A percentile compares a stretch with the other conserved stretches of the same genome.
Conservation (phyloP, 2,113 vertebrate species). For the Neodontobutis hainanensis region DNA sequence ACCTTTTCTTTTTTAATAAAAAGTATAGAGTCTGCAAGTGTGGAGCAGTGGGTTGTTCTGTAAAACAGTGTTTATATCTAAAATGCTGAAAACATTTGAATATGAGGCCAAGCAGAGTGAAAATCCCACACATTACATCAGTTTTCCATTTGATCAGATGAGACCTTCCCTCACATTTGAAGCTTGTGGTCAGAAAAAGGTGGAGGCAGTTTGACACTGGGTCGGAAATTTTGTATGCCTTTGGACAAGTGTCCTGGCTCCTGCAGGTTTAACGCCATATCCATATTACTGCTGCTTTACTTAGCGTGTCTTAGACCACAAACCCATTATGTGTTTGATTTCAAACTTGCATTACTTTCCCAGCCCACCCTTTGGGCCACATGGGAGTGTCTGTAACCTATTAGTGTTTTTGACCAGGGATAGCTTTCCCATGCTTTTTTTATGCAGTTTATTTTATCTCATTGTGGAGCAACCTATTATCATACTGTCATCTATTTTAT, state of each 20-base stretch:
- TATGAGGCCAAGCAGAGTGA: neutral
- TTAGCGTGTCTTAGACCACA: constrained; percentile 20
- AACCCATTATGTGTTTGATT: constrained; percentile 42
- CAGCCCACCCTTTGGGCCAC: constrained; percentile 37
- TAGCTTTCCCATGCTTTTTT: constrained; percentile 51
- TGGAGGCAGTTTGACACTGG: constrained; percentile 22
- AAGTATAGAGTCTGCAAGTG: neutral
- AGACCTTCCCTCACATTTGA: neutral
- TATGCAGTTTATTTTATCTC: constrained; percentile 23
- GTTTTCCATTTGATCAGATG: neutral
- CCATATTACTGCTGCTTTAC: constrained; percentile 36
- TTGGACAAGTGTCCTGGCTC: constrained; percentile 34
- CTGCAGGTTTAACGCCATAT: constrained; percentile 31
- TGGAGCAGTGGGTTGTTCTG: neutral
- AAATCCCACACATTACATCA: constrained; percentile 37
- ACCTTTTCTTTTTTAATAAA: neutral
- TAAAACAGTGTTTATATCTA: no score
- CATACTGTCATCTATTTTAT: neutral
- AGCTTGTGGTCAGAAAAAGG: constrained; percentile 17
- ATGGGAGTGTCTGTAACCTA: constrained; percentile 55
- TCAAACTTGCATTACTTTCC: constrained; percentile 37
- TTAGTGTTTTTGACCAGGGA: constrained; percentile 50
- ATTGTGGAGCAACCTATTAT: constrained; percentile 2
- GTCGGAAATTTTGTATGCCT: constrained; percentile 39
- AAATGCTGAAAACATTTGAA: neutral